Evolutionary conservation across 1,140 invertebrate species (phyloP).

Genomic region (Apis laboriosa): DNA sequence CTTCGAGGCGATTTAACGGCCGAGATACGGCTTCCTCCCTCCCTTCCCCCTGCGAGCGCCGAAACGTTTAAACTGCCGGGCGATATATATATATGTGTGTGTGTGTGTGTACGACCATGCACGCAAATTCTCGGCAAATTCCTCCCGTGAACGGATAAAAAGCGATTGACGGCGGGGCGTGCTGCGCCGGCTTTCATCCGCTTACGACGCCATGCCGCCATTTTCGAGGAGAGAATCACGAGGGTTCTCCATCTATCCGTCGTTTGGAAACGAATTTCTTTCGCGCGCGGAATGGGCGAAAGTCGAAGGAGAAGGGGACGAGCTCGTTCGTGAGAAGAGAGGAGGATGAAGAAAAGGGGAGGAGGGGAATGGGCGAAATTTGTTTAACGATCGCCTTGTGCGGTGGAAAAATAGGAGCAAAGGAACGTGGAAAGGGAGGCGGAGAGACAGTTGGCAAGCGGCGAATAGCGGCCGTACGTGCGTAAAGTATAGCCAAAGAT

Average conservation of each 20-base stretch:
- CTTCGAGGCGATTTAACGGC: neutral
- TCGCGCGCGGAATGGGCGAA: neutral
- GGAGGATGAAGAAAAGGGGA: neutral
- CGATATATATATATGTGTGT: neutral
- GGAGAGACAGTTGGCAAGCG: conserved; percentile 53
- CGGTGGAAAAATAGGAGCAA: conserved; percentile 22
- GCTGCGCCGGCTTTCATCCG: conserved; percentile 47
- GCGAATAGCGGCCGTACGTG: conserved; percentile 34
- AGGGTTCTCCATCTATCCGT: conserved; percentile 2
- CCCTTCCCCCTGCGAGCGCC: neutral
- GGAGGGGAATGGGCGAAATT: neutral
- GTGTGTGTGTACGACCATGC: neutral
- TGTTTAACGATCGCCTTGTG: conserved; percentile 29
- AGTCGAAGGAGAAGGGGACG: neutral
- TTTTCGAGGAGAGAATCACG: neutral
- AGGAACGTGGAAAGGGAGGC: neutral
- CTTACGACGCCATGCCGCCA: conserved; percentile 26
- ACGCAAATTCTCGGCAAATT: conserved; percentile 19
- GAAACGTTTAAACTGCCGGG: conserved; percentile 4
- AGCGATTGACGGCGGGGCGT: conserved; percentile 32
- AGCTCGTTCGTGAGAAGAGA: neutral
- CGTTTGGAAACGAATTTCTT: neutral
- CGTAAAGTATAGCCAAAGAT: conserved; percentile 40
- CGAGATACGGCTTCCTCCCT: neutral
- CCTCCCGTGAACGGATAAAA: conserved; percentile 45